Percentiles rank a stretch among this genome's conserved stretches.
phyloP scores from a whole-genome alignment of 2,888 invertebrate species.

The Dasypolia templi region DNA sequence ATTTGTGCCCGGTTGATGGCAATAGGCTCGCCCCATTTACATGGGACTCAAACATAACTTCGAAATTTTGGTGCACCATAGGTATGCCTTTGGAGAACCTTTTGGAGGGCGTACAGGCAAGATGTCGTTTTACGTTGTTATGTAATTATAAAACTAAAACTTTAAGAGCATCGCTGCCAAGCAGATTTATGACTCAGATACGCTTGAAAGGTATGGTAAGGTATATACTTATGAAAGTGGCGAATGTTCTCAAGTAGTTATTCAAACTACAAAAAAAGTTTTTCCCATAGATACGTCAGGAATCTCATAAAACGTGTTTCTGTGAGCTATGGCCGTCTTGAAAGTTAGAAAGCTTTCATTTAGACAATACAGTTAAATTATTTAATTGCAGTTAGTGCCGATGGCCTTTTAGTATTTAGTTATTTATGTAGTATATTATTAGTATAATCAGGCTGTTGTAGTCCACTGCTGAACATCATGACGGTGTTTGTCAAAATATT shows the following conservation, averaged over 20 bases:
- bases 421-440: no score
- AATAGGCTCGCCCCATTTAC: no score
- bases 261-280: slow-evolving; percentile 30
- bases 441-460: background rate
- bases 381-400: background rate
- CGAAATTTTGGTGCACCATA: no score
- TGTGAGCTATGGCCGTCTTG: slow-evolving; percentile 12
- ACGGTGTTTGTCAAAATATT: no score
- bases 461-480: background rate
- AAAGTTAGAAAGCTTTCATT: slow-evolving; percentile 50
- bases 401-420: background rate
- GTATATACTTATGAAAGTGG: slow-evolving; percentile 29
- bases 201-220: slow-evolving; percentile 2
- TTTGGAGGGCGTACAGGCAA: background rate
- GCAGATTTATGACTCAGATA: slow-evolving; percentile 8
- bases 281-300: slow-evolving; percentile 40
- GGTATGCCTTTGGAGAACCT: background rate
- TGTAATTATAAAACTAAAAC: no score
- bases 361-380: slow-evolving; percentile 39
- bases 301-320: slow-evolving; percentile 48
- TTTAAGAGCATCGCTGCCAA: background rate
- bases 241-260: background rate
- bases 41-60: no score
- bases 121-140: no score
- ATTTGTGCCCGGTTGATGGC: no score